Conservation (phyloP, 2,113 vertebrate species). For the Oxyruncus cristatus region DNA sequence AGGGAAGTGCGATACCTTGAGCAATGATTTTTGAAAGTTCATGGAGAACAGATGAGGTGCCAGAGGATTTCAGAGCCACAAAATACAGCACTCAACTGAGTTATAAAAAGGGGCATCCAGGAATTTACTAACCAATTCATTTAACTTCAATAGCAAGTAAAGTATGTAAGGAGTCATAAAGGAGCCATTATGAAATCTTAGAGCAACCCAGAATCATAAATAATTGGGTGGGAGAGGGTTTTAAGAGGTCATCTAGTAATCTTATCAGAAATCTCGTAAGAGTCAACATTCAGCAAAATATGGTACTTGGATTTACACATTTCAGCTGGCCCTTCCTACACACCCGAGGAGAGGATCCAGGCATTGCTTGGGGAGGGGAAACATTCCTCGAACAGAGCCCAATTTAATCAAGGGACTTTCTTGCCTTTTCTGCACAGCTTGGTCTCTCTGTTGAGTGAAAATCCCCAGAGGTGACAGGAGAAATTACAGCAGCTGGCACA, state of each 20-base stretch:
- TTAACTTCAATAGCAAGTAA: slow-evolving; percentile 57
- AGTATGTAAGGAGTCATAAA: slow-evolving; percentile 56
- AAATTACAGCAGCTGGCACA: slow-evolving; percentile 15
- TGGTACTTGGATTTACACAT: neutral
- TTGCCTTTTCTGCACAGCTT: neutral
- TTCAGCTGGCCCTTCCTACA: neutral
- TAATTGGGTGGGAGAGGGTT: slow-evolving; percentile 55
- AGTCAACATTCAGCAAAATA: slow-evolving; percentile 43
- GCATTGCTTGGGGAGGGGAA: neutral
- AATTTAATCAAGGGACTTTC: neutral
- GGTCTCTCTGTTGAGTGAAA: neutral
- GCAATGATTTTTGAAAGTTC: slow-evolving; percentile 54
- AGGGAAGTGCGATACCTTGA: slow-evolving; percentile 22
- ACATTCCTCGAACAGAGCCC: neutral
- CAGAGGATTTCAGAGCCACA: slow-evolving; percentile 52
- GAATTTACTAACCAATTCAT: slow-evolving; percentile 57
- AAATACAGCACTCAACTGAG: slow-evolving; percentile 55
- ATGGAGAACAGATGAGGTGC: slow-evolving; percentile 54
- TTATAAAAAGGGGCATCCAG: slow-evolving; percentile 53
- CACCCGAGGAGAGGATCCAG: neutral
- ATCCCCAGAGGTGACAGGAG: neutral
- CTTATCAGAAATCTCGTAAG: slow-evolving; percentile 36
- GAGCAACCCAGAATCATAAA: slow-evolving; percentile 40
- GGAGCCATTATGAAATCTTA: slow-evolving; percentile 48
- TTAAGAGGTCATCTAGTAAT: slow-evolving; percentile 58